phyloP scores from a whole-genome alignment of 2,888 invertebrate genomes.

The Achlya flavicornis region DNA sequence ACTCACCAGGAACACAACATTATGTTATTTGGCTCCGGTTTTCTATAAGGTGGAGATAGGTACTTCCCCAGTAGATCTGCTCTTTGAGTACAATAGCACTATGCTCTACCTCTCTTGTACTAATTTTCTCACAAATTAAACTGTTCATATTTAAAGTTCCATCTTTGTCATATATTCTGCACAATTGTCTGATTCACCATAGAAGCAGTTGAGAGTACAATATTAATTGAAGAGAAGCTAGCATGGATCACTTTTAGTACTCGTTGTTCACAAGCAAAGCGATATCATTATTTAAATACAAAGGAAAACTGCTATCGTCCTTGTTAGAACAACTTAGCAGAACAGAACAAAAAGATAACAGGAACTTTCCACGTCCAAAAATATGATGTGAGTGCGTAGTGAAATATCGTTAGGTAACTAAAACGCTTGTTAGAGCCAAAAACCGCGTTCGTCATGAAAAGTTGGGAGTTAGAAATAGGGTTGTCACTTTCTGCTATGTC shows the following conservation, averaged over 20 bases:
- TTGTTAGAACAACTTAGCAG: background rate
- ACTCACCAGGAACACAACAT: too few relatives aligned
- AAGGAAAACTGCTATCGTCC: background rate
- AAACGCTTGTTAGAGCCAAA: constrained; percentile 9
- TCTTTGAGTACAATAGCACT: too few relatives aligned
- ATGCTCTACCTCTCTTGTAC: background rate
- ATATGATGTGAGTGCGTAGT: background rate
- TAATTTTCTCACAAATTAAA: background rate
- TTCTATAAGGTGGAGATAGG: too few relatives aligned
- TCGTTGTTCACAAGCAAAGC: too few relatives aligned
- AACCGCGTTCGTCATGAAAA: constrained; percentile 10
- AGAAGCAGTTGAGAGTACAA: background rate
- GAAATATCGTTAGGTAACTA: constrained; percentile 7
- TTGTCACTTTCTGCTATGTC: background rate
- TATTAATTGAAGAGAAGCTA: background rate
- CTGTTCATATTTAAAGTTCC: too few relatives aligned
- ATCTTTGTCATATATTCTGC: too few relatives aligned
- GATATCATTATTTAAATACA: too few relatives aligned
- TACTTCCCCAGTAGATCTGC: too few relatives aligned
- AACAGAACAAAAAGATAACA: background rate
- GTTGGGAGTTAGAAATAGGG: background rate
- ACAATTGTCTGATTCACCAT: background rate
- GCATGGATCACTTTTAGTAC: background rate
- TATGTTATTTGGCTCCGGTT: too few relatives aligned
- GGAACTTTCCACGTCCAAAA: background rate